phyloP scores from a whole-genome alignment of 2,797 vertebrate species.

The Naso thynnoides region DNA sequence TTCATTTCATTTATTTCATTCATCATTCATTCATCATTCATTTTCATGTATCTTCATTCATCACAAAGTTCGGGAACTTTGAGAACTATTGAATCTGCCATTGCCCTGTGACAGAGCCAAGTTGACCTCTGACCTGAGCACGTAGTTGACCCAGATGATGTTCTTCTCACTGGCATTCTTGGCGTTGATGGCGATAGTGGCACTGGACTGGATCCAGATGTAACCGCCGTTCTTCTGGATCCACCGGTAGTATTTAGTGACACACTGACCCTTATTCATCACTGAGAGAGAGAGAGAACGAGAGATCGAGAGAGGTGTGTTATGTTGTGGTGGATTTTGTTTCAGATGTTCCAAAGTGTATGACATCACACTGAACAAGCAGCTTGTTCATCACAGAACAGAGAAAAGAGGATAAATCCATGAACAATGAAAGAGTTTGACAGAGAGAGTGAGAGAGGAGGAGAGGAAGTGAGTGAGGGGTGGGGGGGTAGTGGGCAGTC shows the following conservation, averaged over 20 bases:
- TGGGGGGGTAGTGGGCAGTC: conserved; percentile 9
- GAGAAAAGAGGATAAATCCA: conserved; percentile 3
- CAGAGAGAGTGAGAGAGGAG: not conserved
- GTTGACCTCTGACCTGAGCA: conserved; percentile 79
- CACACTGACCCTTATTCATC: conserved; percentile 98
- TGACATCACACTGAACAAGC: conserved; percentile 13
- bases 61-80: not conserved
- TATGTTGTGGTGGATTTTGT: not conserved
- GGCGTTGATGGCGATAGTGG: conserved; percentile 97
- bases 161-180: conserved; percentile 99
- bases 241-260: conserved; percentile 99
- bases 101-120: not conserved
- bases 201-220: conserved; percentile 99
- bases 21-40: not conserved
- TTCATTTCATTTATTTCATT: not conserved
- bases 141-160: conserved; percentile 99
- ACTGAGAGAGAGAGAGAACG: conserved; percentile 78
- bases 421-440: not conserved
- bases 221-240: conserved; percentile 98
- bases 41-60: not conserved
- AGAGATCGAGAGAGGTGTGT: not conserved
- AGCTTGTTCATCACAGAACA: conserved; percentile 27
- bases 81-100: no score
- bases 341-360: conserved; percentile 3
- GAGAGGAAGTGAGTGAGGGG: conserved; percentile 16